Conservation (phyloP, 2,113 vertebrate genomes). For the Tachycineta bicolor region DNA sequence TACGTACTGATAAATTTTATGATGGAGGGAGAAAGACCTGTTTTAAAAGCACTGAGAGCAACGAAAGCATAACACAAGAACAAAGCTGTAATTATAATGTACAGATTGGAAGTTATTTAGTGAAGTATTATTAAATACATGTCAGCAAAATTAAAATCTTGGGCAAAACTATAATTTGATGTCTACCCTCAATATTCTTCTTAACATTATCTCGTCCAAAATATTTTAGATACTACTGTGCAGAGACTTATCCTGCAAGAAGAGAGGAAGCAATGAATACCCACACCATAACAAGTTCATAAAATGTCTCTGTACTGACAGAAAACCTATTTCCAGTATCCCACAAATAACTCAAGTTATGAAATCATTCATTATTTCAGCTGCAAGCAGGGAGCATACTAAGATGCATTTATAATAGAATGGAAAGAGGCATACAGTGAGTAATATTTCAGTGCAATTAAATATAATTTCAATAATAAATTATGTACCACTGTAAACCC, state of each 20-base stretch:
- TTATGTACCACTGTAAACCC: conserved; percentile 57
- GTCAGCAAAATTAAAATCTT: neutral
- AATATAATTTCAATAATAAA: conserved; percentile 45
- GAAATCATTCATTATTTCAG: conserved; percentile 21
- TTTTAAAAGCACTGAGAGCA: neutral
- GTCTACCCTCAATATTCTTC: neutral
- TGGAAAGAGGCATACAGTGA: conserved; percentile 39
- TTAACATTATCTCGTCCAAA: neutral
- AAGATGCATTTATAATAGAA: conserved; percentile 47
- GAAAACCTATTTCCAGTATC: conserved; percentile 50
- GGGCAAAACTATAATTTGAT: neutral
- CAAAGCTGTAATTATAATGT: neutral
- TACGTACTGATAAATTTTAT: neutral
- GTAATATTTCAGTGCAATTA: conserved; percentile 65
- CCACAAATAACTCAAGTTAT: conserved; percentile 62
- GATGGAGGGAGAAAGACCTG: neutral
- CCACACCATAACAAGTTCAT: neutral
- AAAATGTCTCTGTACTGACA: conserved; percentile 14
- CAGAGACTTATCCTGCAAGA: neutral
- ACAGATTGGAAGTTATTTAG: neutral
- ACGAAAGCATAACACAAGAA: neutral
- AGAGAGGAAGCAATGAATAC: neutral
- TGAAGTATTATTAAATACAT: neutral
- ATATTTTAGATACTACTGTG: neutral
- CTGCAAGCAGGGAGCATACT: conserved; percentile 37